Evolutionary conservation across 2,113 vertebrate genomes (phyloP).

Genomic region (Lepus timidus): DNA sequence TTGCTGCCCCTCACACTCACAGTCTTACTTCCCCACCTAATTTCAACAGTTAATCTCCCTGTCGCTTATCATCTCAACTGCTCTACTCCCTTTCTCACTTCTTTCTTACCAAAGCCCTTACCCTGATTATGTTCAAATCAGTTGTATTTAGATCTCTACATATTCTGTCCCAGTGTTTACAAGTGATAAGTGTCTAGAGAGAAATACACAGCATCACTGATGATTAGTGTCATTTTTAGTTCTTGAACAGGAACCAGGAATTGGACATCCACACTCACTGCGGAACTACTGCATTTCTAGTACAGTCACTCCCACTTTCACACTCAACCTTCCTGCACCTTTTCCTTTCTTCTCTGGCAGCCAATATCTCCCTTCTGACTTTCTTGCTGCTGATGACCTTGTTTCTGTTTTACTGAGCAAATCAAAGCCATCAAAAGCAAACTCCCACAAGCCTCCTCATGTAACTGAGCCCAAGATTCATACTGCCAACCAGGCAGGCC

Average conservation of each 20-base stretch:
- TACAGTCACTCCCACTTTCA: no score
- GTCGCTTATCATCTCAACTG: background rate
- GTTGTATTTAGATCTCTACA: background rate
- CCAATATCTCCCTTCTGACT: background rate
- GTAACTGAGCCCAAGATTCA: background rate
- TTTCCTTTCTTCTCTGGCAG: background rate
- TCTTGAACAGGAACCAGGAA: background rate
- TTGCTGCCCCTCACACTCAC: background rate
- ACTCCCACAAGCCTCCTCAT: background rate
- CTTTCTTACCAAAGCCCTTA: conserved; percentile 5
- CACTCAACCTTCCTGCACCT: background rate
- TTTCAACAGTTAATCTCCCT: background rate
- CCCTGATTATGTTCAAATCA: background rate
- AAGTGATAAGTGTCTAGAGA: background rate
- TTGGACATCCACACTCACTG: background rate
- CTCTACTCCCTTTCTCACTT: background rate
- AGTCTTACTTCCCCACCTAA: background rate
- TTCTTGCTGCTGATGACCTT: background rate
- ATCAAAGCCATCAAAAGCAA: background rate
- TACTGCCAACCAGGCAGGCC: no score
- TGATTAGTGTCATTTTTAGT: background rate
- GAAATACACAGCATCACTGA: background rate
- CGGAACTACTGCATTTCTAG: background rate
- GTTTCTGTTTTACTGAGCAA: conserved; percentile 27
- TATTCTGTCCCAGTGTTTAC: background rate